These are phyloP conservation scores for Nerophis lumbriciformis DNA, from an alignment of 2,113 vertebrate genomes.

Conservation along the genomic window DNA sequence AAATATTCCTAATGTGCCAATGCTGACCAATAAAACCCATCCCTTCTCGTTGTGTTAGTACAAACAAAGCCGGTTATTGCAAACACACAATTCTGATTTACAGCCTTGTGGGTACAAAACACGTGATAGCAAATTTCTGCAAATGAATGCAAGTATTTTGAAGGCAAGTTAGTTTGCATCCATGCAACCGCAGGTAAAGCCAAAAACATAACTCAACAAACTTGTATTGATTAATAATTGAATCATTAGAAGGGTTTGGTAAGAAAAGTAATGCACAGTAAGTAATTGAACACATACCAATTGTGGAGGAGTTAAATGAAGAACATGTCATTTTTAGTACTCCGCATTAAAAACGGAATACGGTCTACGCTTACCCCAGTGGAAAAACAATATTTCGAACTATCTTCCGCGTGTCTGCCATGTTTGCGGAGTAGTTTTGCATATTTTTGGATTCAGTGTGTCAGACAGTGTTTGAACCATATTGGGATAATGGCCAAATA, in stretches of 20 bases:
- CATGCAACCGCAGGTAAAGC: not conserved
- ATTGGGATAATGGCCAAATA: too few relatives aligned
- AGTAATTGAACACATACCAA: too few relatives aligned
- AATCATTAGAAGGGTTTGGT: slow-evolving; percentile 14
- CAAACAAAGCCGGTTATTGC: not conserved
- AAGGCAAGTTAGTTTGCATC: not conserved
- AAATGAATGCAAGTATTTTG: not conserved
- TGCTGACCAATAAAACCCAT: not conserved
- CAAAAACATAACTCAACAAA: slow-evolving; percentile 13
- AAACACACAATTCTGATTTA: not conserved
- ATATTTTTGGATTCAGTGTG: too few relatives aligned
- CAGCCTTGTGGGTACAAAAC: too few relatives aligned
- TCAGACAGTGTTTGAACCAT: too few relatives aligned
- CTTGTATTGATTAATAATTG: slow-evolving; percentile 32
- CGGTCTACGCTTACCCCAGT: too few relatives aligned
- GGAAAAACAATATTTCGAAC: too few relatives aligned
- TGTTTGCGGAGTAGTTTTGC: too few relatives aligned
- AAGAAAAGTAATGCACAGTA: not conserved
- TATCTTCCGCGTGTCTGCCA: too few relatives aligned
- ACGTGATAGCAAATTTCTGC: not conserved
- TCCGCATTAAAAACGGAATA: too few relatives aligned
- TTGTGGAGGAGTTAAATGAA: too few relatives aligned
- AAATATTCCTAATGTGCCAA: not conserved
- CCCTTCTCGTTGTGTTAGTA: not conserved
- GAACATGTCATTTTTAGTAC: too few relatives aligned